Evolutionary conservation across 92 coral and sea anemone genomes (phyloP), one percentile per base, ranked within the genome.

Genomic region (Siderastrea radians): DNA sequence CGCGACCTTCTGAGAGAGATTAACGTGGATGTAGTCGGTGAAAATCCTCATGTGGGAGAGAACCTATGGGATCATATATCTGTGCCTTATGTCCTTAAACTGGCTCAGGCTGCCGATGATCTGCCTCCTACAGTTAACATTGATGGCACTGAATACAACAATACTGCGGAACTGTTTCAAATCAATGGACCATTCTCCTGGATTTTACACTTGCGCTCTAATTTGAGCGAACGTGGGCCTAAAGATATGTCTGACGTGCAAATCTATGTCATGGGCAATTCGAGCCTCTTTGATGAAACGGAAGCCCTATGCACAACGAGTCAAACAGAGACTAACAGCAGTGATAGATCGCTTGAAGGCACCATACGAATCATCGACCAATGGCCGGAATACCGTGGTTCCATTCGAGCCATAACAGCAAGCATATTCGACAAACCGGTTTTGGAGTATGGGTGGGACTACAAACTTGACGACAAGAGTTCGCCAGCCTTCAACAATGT

Each of bases 151-250:
- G 75, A 65, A 26, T 77, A 86, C 44, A 75, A 66, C 15, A 54
- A 69, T 11, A 60, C 78, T 50, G 63, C 82, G 17, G 54, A 63
- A 16, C 82, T 77, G 74, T 68, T 45, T 58, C n/a, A 8, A 4
- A 86, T 87, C 65, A 87, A 87, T 78, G 91, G 91, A n/a, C 91
- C 91, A 65, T 87, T 87, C 74, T 53, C 91, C 8, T 87, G 91
- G 91, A 87, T 87, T 60, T 17, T 87, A 19, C 91, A 87, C 49
- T 46, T 58, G 19, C 91, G 91, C 44, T 87, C 91, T 19, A 72
- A 71, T 7, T 26, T 87, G 51, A 80, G 48, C 8, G 62, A 55
- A 48, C 87, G 80, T 19, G 80, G 68, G 17, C 91, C 91, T n/a
- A 68, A 80, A 53, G 53, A 87, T 26, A 87, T 87, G 91, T 14